Base-by-base conservation (phyloP, 2,888 invertebrate genomes). In the Nebria brevicollis region DNA sequence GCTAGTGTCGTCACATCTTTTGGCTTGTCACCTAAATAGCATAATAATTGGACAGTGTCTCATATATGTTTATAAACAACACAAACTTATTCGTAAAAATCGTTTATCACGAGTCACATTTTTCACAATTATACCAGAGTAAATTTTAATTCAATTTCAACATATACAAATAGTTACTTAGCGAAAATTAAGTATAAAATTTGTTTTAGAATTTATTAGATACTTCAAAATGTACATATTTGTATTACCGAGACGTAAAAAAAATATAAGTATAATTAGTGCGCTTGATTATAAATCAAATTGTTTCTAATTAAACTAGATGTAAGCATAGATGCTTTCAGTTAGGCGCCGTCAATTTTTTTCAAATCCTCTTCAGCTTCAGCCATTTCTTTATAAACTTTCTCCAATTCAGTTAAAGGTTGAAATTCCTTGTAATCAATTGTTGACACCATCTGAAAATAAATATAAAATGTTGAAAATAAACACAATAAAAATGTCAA, bases 321-420 rank as follows among this genome's bases (percentile, higher is more conserved):
- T 68, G 8, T 54, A 54, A 54, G 54, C 54, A 54, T 54, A 54
- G 11, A 70, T 70, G 20, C 54, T 75, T 64, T 13, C 11, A 75
- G 15, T 81, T 81, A 65, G 43, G 20, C 34, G 65, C 20, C 13
- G 34, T 75, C 20, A 10, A 20, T 11, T 43, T 43, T 25, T n/a
- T 64, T 43, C 65, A 65, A 20, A 15, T 75, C 70, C n/a, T 72
- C 76, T 75, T 81, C 81, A 15, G 76, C 81, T 54, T 66, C 77
- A n/a, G 81, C 81, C 87, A 88, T 88, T 13, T 85, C 85, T 81
- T 86, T 84, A 77, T 87, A 88, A n/a, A 85, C 77, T 10, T 85
- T 77, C 68, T 86, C 85, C 73, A 88, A 83, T 75, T 87, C 86
- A 66, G 84, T 84, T 72, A 87, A 84, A 20, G 86, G 86, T 75